Evolutionary conservation across 2,113 vertebrate species (phyloP).

Genomic region (Turnix velox): DNA sequence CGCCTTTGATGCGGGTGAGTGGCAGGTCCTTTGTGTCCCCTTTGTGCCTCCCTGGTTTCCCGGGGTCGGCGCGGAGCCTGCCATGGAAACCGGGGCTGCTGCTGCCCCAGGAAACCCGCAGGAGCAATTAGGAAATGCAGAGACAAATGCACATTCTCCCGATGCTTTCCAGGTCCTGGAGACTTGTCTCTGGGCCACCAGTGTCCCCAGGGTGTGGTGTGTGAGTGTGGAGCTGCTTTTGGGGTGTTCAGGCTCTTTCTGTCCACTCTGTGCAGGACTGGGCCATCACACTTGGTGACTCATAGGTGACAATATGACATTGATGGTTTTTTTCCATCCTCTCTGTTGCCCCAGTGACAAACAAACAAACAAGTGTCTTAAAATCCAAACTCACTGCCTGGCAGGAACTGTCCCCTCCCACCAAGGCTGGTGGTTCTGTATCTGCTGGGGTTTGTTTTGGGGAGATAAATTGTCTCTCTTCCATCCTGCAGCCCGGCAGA

Average conservation of each 20-base stretch:
- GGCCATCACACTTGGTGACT: neutral
- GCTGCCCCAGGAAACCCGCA: slow-evolving; percentile 52
- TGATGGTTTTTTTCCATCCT: slow-evolving; percentile 40
- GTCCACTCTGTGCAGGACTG: accelerated
- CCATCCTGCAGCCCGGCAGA: neutral
- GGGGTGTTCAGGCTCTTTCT: neutral
- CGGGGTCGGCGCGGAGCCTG: slow-evolving; percentile 34
- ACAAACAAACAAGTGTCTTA: slow-evolving; percentile 34
- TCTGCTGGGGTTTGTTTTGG: neutral
- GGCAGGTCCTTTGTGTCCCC: slow-evolving; percentile 38
- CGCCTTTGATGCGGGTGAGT: slow-evolving; percentile 50
- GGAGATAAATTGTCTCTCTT: neutral
- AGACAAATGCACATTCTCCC: slow-evolving; percentile 32
- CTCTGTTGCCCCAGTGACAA: slow-evolving; percentile 19
- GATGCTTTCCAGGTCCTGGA: neutral
- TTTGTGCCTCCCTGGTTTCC: slow-evolving; percentile 50
- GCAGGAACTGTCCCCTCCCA: neutral
- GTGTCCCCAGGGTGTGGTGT: neutral
- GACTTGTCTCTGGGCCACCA: neutral
- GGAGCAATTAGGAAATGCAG: slow-evolving; percentile 57
- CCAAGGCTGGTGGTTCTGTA: accelerated
- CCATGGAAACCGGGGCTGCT: slow-evolving; percentile 52
- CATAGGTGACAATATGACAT: slow-evolving; percentile 40
- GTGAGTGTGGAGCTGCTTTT: neutral
- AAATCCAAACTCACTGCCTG: neutral